These are phyloP conservation scores for Bujurquina vittata DNA, from an alignment of 2,113 vertebrate genomes.

Conservation along the genomic window DNA sequence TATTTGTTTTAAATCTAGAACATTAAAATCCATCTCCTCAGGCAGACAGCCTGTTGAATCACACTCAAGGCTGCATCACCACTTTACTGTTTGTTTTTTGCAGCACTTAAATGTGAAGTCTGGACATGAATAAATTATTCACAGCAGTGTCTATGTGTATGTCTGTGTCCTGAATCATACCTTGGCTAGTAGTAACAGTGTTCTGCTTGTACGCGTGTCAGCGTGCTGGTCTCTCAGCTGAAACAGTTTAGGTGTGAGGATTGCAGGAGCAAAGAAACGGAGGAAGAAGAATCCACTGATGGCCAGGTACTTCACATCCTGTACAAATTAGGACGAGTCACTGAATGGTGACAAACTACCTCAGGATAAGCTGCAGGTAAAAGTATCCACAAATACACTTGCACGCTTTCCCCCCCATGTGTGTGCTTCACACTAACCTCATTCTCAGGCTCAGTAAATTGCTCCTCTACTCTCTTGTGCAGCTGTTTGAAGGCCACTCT, in stretches of 20 bases:
- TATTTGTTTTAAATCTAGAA: slow-evolving; percentile 13
- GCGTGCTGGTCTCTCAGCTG: slow-evolving; percentile 89
- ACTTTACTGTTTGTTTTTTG: slow-evolving; percentile 25
- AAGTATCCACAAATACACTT: neutral
- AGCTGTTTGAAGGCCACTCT: slow-evolving; percentile 90
- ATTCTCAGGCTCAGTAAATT: slow-evolving; percentile 81
- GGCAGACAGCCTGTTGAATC: slow-evolving; percentile 11
- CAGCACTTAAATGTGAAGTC: slow-evolving; percentile 17
- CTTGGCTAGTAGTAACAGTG: slow-evolving; percentile 90
- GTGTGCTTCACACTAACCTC: slow-evolving; percentile 77
- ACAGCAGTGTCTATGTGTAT: slow-evolving; percentile 9
- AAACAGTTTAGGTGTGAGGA: slow-evolving; percentile 92
- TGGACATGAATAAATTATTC: slow-evolving; percentile 41
- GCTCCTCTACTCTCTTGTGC: slow-evolving; percentile 82
- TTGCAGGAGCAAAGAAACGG: slow-evolving; percentile 88
- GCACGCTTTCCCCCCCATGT: neutral
- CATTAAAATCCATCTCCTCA: neutral
- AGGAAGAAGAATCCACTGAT: slow-evolving; percentile 93
- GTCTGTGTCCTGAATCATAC: slow-evolving; percentile 66
- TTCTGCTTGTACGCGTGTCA: slow-evolving; percentile 86
- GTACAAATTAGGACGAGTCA: neutral
- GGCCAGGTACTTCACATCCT: slow-evolving; percentile 90
- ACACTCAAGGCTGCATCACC: neutral
- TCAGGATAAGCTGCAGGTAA: neutral
- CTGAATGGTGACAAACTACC: neutral